phyloP scores from a whole-genome alignment of 2,797 vertebrate species.

The Lates japonicus region DNA sequence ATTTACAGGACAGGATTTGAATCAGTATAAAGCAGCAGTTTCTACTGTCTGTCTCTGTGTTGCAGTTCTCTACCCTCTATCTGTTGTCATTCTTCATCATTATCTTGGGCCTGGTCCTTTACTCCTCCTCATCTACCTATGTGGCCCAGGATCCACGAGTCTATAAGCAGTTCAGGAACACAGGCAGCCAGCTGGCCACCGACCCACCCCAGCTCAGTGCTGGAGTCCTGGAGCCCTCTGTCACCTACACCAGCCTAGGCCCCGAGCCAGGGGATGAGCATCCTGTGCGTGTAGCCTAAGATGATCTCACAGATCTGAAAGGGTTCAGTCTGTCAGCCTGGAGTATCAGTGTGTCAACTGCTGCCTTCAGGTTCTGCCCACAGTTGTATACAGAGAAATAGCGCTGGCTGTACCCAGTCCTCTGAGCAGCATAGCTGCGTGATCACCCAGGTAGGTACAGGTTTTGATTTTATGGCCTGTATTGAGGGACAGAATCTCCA shows the following conservation, averaged over 20 bases:
- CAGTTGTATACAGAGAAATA: slow-evolving; percentile 26
- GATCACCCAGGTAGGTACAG: slow-evolving; percentile 37
- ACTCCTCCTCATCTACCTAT: slow-evolving; percentile 93
- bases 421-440: slow-evolving; percentile 18
- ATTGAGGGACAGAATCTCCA: background rate
- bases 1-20: background rate
- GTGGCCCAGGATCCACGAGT: slow-evolving; percentile 94
- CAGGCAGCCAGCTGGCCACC: slow-evolving; percentile 83
- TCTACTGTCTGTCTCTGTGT: slow-evolving; percentile 49
- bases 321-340: slow-evolving; percentile 9
- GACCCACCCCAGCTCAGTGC: slow-evolving; percentile 85
- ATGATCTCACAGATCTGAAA: background rate
- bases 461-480: slow-evolving; percentile 29
- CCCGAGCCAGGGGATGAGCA: slow-evolving; percentile 92
- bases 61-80: slow-evolving; percentile 95
- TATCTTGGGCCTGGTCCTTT: slow-evolving; percentile 92
- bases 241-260: slow-evolving; percentile 94
- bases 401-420: slow-evolving; percentile 5
- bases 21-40: background rate
- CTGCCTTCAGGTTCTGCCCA: slow-evolving; percentile 10
- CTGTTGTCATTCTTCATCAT: slow-evolving; percentile 94
- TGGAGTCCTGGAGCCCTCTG: slow-evolving; percentile 88
- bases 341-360: slow-evolving; percentile 2
- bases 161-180: slow-evolving; percentile 96
- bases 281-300: slow-evolving; percentile 89